Evolutionary conservation across 2,797 vertebrate species (phyloP).

Genomic region (Coccyzus lansbergi): DNA sequence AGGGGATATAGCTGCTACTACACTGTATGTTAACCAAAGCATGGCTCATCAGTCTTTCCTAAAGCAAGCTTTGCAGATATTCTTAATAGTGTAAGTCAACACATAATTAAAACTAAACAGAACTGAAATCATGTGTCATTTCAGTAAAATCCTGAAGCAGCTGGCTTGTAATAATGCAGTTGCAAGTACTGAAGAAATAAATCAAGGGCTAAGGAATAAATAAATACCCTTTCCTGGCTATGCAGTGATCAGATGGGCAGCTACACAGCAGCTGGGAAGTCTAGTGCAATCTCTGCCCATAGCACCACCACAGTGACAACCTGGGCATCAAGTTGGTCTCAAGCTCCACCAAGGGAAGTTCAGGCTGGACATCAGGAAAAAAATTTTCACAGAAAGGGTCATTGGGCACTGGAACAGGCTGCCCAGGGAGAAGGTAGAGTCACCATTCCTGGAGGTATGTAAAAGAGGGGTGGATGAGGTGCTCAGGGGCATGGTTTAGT

Average conservation of each 20-base stretch:
- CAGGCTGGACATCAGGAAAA: too few relatives aligned
- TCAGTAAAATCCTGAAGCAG: neutral
- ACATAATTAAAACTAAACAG: neutral
- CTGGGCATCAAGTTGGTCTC: neutral
- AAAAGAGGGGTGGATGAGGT: too few relatives aligned
- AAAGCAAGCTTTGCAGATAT: neutral
- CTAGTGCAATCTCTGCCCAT: neutral
- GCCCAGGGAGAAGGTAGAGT: too few relatives aligned
- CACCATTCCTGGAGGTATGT: too few relatives aligned
- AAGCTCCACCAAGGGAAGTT: too few relatives aligned
- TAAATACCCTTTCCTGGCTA: neutral
- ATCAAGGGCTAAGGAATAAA: neutral
- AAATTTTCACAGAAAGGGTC: too few relatives aligned
- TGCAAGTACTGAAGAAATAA: neutral
- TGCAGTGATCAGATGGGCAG: neutral
- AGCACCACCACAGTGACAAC: neutral
- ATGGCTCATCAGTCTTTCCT: neutral
- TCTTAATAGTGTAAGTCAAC: neutral
- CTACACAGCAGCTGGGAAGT: accelerated
- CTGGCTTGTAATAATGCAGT: neutral
- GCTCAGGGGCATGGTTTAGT: too few relatives aligned
- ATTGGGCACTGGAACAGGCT: too few relatives aligned
- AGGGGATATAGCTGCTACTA: accelerated
- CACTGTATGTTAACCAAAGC: neutral
- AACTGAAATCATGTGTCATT: neutral